A percentile compares a stretch with the other conserved stretches of the same genome.
Evolutionary conservation across 2,113 vertebrate species (phyloP).

Genomic region (Castor canadensis): DNA sequence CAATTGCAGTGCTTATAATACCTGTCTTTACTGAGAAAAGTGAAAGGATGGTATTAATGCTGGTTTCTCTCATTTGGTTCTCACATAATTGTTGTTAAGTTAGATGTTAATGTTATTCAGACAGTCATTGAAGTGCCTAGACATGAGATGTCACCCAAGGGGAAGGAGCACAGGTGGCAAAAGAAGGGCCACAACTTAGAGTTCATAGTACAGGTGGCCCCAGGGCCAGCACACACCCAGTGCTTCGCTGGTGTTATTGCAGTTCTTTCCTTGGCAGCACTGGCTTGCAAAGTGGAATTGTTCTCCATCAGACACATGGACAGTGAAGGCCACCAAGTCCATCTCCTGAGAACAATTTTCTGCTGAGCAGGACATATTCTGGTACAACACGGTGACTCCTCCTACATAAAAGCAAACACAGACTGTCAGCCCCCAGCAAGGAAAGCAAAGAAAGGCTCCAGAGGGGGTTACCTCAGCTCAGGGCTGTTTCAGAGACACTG

Average conservation of each 20-base stretch:
- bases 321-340: background rate
- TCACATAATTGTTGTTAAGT: background rate
- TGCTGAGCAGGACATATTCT: background rate
- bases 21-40: background rate
- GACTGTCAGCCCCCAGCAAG: background rate
- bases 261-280: background rate
- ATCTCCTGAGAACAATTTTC: rapidly evolving
- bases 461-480: background rate
- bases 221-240: background rate
- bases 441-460: background rate
- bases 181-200: background rate
- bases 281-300: background rate
- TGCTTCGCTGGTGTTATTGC: rapidly evolving
- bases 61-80: background rate
- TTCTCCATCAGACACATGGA: background rate
- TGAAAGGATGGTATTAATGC: no score
- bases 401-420: background rate
- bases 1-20: rapidly evolving
- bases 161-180: background rate
- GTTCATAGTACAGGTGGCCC: background rate
- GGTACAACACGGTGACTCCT: rapidly evolving
- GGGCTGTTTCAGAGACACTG: background rate
- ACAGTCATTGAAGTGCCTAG: background rate
- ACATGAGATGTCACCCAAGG: background rate
- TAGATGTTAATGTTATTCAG: background rate